Percentiles rank a stretch among this genome's conserved stretches.
Evolutionary conservation across 2,888 invertebrate species (phyloP).

Genomic region (Lamellibrachia columna): DNA sequence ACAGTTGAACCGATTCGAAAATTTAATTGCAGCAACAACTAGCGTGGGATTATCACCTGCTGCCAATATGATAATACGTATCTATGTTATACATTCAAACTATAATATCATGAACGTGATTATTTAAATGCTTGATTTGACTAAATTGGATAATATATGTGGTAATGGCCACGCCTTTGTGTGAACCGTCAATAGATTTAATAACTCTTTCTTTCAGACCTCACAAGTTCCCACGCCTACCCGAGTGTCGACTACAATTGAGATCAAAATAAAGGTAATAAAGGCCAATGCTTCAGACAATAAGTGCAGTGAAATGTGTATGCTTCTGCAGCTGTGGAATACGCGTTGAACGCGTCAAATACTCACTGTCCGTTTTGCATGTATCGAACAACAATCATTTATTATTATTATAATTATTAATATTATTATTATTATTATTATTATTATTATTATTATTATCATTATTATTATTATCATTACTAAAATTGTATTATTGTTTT

Average conservation of each 20-base stretch:
- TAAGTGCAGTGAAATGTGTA: no score
- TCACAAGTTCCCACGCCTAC: neutral
- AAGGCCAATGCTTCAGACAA: no score
- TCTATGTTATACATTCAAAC: neutral
- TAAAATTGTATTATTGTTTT: no score
- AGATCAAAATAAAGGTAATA: neutral
- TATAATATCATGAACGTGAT: neutral
- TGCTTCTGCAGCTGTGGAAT: no score
- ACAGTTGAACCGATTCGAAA: no score
- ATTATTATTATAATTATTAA: no score
- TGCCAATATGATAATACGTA: neutral
- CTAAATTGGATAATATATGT: neutral
- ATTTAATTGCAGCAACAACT: neutral
- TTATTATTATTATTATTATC: no score
- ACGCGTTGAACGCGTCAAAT: no score
- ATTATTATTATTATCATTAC: no score
- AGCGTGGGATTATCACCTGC: neutral
- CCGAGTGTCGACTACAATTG: constrained; percentile 4
- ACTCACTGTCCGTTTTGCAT: no score
- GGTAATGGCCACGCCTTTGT: neutral
- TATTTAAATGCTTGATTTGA: neutral
- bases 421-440: no score
- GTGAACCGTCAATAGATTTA: neutral
- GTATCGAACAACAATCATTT: no score
- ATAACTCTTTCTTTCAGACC: neutral